A percentile compares a stretch with the other conserved stretches of the same genome.
Conservation (phyloP, 2,888 invertebrate species). For the Cryptophagus acutangulus region DNA sequence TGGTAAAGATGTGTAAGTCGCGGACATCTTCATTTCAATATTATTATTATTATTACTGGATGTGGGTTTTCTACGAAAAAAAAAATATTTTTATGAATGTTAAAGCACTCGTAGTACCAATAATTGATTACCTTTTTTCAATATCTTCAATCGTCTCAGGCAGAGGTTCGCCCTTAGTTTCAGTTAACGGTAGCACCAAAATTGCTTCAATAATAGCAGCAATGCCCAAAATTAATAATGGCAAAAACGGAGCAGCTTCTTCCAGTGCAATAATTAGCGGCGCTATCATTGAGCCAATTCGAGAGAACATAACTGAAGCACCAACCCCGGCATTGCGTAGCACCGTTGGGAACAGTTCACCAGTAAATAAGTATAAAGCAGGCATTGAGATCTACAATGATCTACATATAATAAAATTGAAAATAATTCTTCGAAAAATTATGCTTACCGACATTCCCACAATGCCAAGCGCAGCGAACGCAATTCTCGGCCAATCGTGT, state of each 20-base stretch:
- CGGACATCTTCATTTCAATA: too few relatives aligned
- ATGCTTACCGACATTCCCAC: conserved; percentile 59
- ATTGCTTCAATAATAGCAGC: conserved; percentile 36
- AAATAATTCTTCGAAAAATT: not conserved
- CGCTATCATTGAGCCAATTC: conserved; percentile 69
- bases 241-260: conserved; percentile 32
- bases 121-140: conserved; percentile 14
- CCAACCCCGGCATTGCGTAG: conserved; percentile 73
- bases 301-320: conserved; percentile 66
- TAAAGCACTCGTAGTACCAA: too few relatives aligned
- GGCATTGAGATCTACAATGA: conserved; percentile 52
- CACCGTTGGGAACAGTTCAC: conserved; percentile 74
- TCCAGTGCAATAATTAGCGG: conserved; percentile 40
- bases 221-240: conserved; percentile 38
- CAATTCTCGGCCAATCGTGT: conserved; percentile 54
- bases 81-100: too few relatives aligned
- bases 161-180: conserved; percentile 44
- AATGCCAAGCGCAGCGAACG: conserved; percentile 60
- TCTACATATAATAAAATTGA: conserved; percentile 2
- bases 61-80: too few relatives aligned
- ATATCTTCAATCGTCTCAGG: conserved; percentile 55
- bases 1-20: too few relatives aligned
- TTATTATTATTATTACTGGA: too few relatives aligned
- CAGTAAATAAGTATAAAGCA: conserved; percentile 67
- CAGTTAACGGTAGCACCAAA: conserved; percentile 42